Base-by-base conservation (phyloP, 2,888 invertebrate species). In the Drosophila acutilabella region DNA sequence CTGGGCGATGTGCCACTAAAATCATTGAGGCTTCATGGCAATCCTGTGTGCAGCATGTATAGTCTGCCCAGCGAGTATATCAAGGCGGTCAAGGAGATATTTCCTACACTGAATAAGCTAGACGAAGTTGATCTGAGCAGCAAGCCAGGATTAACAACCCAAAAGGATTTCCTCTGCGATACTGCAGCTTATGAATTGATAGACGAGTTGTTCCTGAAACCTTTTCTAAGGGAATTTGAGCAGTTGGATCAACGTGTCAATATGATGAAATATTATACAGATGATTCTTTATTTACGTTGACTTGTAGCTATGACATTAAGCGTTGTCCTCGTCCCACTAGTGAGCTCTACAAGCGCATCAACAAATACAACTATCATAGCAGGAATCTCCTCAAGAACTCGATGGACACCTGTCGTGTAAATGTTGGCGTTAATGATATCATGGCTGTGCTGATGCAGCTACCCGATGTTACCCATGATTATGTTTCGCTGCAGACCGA, bases 131-230 rank as follows among this genome's bases (percentile, higher is more conserved):
- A 90, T 33, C 57, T 91, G 6, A 78, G 58, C 16, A 62, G 69
- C 2, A 71, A 77, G 20, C 81, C 80, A 0, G 80, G 78, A 4
- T 64, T 90, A 51, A 74, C 73, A 4, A 42, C 79, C 0, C 89
- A 91, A 14, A 91, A 90, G 51, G 84, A 91, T 59, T 91, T 81
- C 20, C 76, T 92, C 0, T 85, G 90, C 45, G 74, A 91, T 16
- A 64, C 82, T 1, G 73, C 60, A 10, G 92, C 89, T 4, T 91
- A 91, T 56, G 91, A 92, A 68, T 72, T 91, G 50, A 79, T 82
- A 0, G 66, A 66, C 14, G 85, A 91, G 1, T 75, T 82, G 14
- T 91, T 91, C 50, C 68, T 91, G 0, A 73, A 61, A 0, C 76
- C 77, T 3, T 91, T 86, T 50, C 84, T 92, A 33, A 62, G 69